Evolutionary conservation across 2,888 invertebrate genomes (phyloP).

Genomic region (Ormia ochracea): DNA sequence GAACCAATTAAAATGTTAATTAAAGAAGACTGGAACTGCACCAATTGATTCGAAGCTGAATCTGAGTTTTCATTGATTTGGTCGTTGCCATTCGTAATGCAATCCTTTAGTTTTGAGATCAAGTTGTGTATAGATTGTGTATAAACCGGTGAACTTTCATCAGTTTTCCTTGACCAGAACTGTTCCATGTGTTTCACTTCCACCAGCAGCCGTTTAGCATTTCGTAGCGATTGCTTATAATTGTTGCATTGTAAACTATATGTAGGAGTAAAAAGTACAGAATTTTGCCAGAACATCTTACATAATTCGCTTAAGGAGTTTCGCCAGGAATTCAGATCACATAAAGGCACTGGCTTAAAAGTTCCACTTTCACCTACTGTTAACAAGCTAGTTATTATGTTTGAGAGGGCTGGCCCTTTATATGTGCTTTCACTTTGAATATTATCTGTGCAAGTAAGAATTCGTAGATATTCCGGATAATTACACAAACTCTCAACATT

Average conservation of each 20-base stretch:
- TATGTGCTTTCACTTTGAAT: conserved; percentile 67
- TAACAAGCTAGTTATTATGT: conserved; percentile 66
- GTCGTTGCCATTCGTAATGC: not conserved
- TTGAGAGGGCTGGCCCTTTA: conserved; percentile 70
- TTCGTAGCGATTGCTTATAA: conserved; percentile 53
- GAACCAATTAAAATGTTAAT: conserved; percentile 76
- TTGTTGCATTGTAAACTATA: conserved; percentile 63
- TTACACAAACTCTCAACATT: conserved; percentile 69
- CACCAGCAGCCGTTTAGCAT: conserved; percentile 67
- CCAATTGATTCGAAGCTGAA: conserved; percentile 53
- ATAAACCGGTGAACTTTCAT: conserved; percentile 66
- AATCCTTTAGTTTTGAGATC: conserved; percentile 57
- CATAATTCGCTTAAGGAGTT: conserved; percentile 70
- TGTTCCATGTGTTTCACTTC: conserved; percentile 70
- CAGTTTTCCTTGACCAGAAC: conserved; percentile 61
- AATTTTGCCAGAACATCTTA: conserved; percentile 80
- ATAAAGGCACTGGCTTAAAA: conserved; percentile 71
- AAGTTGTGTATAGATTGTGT: conserved; percentile 67
- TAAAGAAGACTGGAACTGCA: conserved; percentile 65
- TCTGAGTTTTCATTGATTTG: conserved; percentile 4
- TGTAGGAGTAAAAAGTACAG: conserved; percentile 63
- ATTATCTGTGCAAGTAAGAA: conserved; percentile 61
- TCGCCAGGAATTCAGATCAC: conserved; percentile 71
- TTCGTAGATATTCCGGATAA: conserved; percentile 64
- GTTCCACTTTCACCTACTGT: conserved; percentile 69